Percentiles rank a stretch among this genome's conserved stretches.
phyloP scores from a whole-genome alignment of 1,140 invertebrate genomes.

The Psilanteris sp. region DNA sequence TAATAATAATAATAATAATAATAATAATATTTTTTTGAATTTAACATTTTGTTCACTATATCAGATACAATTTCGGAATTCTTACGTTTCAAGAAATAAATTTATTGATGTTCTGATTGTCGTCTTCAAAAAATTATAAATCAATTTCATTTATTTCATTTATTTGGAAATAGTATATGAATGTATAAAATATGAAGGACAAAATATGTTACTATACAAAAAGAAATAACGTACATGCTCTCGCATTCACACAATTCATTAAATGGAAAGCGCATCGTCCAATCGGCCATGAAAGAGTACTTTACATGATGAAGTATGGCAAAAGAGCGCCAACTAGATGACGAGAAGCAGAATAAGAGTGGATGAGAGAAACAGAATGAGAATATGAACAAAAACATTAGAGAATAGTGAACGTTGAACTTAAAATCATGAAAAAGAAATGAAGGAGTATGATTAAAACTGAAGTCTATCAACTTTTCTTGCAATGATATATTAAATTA shows the following conservation, averaged over 20 bases:
- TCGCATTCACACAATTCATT: slow-evolving; percentile 55
- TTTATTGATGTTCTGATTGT: too few species aligned
- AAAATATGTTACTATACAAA: slow-evolving; percentile 5
- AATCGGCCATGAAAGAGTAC: slow-evolving; percentile 61
- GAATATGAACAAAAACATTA: slow-evolving; percentile 20
- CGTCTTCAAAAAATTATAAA: too few species aligned
- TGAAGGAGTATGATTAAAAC: slow-evolving; percentile 43
- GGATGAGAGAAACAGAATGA: slow-evolving; percentile 23
- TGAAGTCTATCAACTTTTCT: slow-evolving; percentile 28
- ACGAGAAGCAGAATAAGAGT: slow-evolving; percentile 30
- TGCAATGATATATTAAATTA: slow-evolving; percentile 48
- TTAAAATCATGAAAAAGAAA: slow-evolving; percentile 49
- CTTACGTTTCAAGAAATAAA: too few species aligned
- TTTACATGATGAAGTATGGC: slow-evolving; percentile 59
- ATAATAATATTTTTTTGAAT: too few species aligned
- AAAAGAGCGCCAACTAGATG: slow-evolving; percentile 45
- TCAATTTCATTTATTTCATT: too few species aligned
- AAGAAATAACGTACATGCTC: slow-evolving; percentile 33
- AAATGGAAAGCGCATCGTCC: slow-evolving; percentile 61
- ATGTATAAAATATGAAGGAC: too few species aligned
- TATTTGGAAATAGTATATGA: too few species aligned
- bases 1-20: too few species aligned
- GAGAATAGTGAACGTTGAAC: slow-evolving; percentile 18
- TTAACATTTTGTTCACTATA: too few species aligned
- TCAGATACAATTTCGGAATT: too few species aligned